Percentiles rank a stretch among this genome's conserved stretches.
Evolutionary conservation across 2,797 vertebrate species (phyloP).

Genomic region (Geotrypetes seraphini): DNA sequence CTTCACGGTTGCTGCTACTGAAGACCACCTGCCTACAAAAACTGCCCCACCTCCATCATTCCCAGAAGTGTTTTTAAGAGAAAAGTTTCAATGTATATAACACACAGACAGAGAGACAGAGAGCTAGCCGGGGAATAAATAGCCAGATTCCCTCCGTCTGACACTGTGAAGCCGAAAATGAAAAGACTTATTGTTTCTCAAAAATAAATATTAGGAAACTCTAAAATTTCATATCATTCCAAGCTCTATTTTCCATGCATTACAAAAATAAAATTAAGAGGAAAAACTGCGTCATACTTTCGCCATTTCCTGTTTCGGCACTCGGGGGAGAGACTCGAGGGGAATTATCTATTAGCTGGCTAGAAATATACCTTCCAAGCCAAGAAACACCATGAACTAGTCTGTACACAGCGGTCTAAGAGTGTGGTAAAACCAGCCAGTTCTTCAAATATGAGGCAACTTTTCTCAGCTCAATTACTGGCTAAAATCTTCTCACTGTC

Average conservation of each 20-base stretch:
- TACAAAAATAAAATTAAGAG: slow-evolving; percentile 37
- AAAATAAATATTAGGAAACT: slow-evolving; percentile 38
- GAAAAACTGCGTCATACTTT: slow-evolving; percentile 66
- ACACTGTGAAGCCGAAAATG: slow-evolving; percentile 1
- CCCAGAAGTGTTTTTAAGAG: neutral
- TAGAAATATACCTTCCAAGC: slow-evolving; percentile 45
- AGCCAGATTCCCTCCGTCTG: slow-evolving; percentile 1
- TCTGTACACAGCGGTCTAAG: slow-evolving; percentile 36
- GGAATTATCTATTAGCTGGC: slow-evolving; percentile 66
- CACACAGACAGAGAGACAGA: neutral
- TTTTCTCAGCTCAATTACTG: slow-evolving; percentile 29
- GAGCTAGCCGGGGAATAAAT: too few relatives aligned
- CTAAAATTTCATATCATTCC: slow-evolving; percentile 27
- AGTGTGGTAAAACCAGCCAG: slow-evolving; percentile 29
- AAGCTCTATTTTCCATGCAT: slow-evolving; percentile 34
- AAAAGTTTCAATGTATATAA: too few relatives aligned
- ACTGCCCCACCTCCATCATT: neutral
- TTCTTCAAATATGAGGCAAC: slow-evolving; percentile 38
- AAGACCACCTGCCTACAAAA: too few relatives aligned
- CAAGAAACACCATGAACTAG: slow-evolving; percentile 66
- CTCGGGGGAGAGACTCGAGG: slow-evolving; percentile 37
- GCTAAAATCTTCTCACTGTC: slow-evolving; percentile 30
- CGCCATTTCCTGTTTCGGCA: slow-evolving; percentile 75
- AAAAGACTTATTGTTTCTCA: slow-evolving; percentile 21
- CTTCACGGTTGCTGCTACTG: too few relatives aligned